Conservation (phyloP, 2,888 invertebrate genomes). For the Oasisia sp. region DNA sequence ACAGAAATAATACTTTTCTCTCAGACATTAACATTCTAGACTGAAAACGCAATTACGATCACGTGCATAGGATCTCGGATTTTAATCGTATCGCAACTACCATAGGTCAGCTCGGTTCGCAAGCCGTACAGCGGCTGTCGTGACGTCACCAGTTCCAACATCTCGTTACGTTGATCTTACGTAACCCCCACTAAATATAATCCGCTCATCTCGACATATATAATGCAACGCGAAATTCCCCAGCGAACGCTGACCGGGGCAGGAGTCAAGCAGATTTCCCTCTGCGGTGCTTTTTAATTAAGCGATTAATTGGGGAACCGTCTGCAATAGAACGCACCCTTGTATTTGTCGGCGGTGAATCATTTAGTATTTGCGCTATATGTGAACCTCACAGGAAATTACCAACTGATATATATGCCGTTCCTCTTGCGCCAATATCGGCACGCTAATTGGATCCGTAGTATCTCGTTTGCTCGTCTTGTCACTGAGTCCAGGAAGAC, state of each 20-base stretch:
- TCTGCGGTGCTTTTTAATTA: not conserved
- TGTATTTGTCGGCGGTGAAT: not conserved
- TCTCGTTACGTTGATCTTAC: not conserved
- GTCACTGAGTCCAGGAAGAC: not conserved
- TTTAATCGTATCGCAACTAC: not conserved
- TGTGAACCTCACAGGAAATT: constrained; percentile 13
- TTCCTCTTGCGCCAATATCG: not conserved
- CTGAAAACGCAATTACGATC: not conserved
- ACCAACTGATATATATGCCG: not conserved
- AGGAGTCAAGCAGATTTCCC: not conserved
- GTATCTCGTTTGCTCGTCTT: not conserved
- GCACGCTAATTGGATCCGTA: not conserved
- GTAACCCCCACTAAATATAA: not conserved
- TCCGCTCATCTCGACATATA: not conserved
- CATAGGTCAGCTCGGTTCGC: not conserved
- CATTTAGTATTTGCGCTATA: not conserved
- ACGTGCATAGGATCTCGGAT: not conserved
- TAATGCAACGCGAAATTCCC: not conserved
- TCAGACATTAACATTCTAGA: not conserved
- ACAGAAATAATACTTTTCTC: not conserved
- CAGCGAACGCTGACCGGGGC: not conserved
- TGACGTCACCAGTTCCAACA: not conserved
- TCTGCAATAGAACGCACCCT: not conserved
- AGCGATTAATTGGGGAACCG: not conserved
- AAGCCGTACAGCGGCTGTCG: not conserved